A percentile compares a stretch with the other conserved stretches of the same genome.
Conservation (phyloP, 92 coral and sea anemone species). For the Meandrina meandrites region DNA sequence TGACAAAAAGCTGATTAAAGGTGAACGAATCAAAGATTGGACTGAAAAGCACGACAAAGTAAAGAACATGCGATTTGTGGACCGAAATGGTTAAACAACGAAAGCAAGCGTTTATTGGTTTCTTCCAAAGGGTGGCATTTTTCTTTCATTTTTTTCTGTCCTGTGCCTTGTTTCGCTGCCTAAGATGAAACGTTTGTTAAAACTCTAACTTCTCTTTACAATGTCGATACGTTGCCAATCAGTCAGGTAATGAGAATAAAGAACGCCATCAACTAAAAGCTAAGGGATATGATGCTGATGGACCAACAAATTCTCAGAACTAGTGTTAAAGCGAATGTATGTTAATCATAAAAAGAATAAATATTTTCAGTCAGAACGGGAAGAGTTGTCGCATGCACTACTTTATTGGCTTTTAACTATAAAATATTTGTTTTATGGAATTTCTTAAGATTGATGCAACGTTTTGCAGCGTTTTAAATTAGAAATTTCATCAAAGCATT, state of each 20-base stretch:
- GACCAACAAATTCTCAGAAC: not conserved
- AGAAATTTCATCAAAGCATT: not conserved
- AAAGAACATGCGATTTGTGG: not conserved
- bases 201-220: not conserved
- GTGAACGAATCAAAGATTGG: constrained; percentile 4
- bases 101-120: not conserved
- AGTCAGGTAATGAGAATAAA: not conserved
- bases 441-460: not conserved
- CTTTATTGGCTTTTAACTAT: not conserved
- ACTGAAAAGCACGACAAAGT: not conserved
- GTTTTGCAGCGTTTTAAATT: too few species aligned
- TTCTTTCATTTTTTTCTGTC: too few species aligned
- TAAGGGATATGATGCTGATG: not conserved
- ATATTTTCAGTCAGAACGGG: not conserved
- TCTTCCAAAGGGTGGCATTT: too few species aligned
- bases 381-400: not conserved
- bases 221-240: not conserved
- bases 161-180: too few species aligned
- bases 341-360: not conserved
- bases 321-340: not conserved
- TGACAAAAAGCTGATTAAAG: not conserved
- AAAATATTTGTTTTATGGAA: not conserved
- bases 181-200: not conserved
- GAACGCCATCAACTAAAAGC: not conserved
- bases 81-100: not conserved